Base-by-base conservation (phyloP, 2,797 vertebrate genomes). In the Miichthys miiuy region DNA sequence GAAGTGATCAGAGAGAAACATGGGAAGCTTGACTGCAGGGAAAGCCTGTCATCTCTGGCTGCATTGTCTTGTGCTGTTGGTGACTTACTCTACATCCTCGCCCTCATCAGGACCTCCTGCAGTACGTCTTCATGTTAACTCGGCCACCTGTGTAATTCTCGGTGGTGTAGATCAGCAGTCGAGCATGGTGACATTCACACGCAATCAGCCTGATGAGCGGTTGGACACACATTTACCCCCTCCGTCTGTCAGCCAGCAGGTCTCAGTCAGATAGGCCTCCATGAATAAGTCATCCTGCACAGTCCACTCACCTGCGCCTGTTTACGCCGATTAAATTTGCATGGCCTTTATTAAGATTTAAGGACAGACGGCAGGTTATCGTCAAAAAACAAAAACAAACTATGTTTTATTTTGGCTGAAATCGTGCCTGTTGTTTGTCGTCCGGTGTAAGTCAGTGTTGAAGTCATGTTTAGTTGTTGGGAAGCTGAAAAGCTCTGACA, bases 291-390 rank as follows among this genome's bases (percentile, higher is more conserved):
- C 79, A 89, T 88, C 61, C 25, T 27, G 56, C 78, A 12, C 82
- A 47, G 70, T 72, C 85, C 77, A 57, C 87, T 86, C 75, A 82
- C 79, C 82, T 78, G 72, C 47, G 30, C 80, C 76, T 81, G 87
- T 89, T 90, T 82, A 84, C 72, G 23, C 5, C 11, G 17, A 83
- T 92, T 81, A 89, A 91, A 88, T 73, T 85, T 93, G 81, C 75
- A 93, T 90, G 80, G 55, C 17, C 77, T 89, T 83, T 85, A 88
- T 91, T 83, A 87, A 89, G 84, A 88, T 89, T 90, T 88, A 86
- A 90, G 82, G 47, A 55, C 20, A 1, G 47, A 47, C 55, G 38
- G 58, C 5, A 23, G 42, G 54, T 72, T 55, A 27, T 52, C 0
- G 9, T 67, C 38, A 60, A 62, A 38, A 74, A 80, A 74, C 62